A percentile compares a stretch with the other conserved stretches of the same genome.
These are phyloP conservation scores for Danaus chrysippus DNA, from an alignment of 2,888 invertebrate species.

Conservation along the genomic window DNA sequence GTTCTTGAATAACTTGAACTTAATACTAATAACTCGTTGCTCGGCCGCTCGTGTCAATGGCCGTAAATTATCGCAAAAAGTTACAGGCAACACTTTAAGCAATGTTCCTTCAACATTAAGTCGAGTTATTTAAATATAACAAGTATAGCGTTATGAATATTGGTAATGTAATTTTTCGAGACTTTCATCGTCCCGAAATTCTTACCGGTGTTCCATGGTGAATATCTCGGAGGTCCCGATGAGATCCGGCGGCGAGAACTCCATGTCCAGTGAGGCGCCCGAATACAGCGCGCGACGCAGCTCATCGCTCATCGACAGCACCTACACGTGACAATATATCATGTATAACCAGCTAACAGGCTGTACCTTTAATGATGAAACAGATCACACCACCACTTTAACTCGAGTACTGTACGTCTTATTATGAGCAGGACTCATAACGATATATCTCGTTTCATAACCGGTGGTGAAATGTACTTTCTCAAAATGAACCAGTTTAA, in stretches of 20 bases:
- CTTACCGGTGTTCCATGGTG: slow-evolving; percentile 89
- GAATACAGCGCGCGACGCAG: slow-evolving; percentile 89
- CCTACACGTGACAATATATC: slow-evolving; percentile 73
- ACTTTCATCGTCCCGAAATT: background rate
- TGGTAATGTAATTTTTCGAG: no score
- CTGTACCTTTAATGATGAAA: background rate
- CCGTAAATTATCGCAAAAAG: background rate
- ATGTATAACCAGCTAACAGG: slow-evolving; percentile 11
- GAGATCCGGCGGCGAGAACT: slow-evolving; percentile 93
- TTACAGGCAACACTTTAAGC: no score
- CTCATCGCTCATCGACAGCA: slow-evolving; percentile 96
- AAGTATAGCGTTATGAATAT: no score
- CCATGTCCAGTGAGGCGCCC: slow-evolving; percentile 90
- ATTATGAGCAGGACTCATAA: background rate
- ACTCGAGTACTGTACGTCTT: background rate
- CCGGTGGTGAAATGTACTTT: slow-evolving; percentile 23
- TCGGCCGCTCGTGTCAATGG: background rate
- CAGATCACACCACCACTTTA: background rate
- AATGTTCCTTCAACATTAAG: no score
- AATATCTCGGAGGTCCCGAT: slow-evolving; percentile 94
- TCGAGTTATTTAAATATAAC: no score
- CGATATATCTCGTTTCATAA: slow-evolving; percentile 16
- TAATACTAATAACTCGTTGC: background rate
- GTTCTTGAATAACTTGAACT: background rate
- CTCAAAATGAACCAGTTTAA: slow-evolving; percentile 29